Evolutionary conservation across 92 coral and sea anemone species (phyloP).

Genomic region (Siderastrea radians): DNA sequence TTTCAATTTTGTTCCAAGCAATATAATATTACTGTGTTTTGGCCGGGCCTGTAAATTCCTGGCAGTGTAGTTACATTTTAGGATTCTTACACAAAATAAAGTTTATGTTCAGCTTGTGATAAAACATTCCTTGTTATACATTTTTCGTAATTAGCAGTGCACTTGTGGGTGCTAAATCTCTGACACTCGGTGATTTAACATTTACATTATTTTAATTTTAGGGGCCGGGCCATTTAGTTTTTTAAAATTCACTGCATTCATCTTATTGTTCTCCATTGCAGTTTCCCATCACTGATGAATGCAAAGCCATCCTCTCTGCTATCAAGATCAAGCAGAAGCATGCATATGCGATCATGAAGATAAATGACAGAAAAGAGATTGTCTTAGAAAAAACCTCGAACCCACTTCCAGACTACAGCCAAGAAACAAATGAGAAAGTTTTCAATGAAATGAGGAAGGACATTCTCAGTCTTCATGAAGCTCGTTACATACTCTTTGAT

Average conservation of each 20-base stretch:
- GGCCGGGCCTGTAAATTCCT: too few relatives aligned
- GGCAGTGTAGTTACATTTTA: too few relatives aligned
- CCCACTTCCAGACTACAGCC: not conserved
- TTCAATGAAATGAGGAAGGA: conserved; percentile 7
- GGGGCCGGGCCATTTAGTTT: not conserved
- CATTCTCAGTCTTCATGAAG: not conserved
- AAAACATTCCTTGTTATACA: too few relatives aligned
- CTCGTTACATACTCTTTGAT: conserved; percentile 40
- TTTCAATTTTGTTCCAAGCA: too few relatives aligned
- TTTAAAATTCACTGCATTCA: not conserved
- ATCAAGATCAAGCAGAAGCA: conserved; percentile 14
- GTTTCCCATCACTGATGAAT: not conserved
- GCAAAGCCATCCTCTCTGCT: conserved; percentile 1
- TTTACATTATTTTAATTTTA: too few relatives aligned
- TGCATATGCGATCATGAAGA: conserved; percentile 36
- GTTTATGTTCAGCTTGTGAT: too few relatives aligned
- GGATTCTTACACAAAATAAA: too few relatives aligned
- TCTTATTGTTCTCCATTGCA: not conserved
- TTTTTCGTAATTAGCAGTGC: too few relatives aligned
- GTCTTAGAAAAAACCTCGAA: not conserved
- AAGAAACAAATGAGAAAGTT: not conserved
- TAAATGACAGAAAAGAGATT: not conserved
- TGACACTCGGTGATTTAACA: too few relatives aligned
- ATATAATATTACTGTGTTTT: too few relatives aligned
- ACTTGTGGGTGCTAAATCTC: too few relatives aligned